Percentiles rank a stretch among this genome's conserved stretches.
These are phyloP conservation scores for Platycheirus albimanus DNA, from an alignment of 2,888 invertebrate species.

Conservation along the genomic window DNA sequence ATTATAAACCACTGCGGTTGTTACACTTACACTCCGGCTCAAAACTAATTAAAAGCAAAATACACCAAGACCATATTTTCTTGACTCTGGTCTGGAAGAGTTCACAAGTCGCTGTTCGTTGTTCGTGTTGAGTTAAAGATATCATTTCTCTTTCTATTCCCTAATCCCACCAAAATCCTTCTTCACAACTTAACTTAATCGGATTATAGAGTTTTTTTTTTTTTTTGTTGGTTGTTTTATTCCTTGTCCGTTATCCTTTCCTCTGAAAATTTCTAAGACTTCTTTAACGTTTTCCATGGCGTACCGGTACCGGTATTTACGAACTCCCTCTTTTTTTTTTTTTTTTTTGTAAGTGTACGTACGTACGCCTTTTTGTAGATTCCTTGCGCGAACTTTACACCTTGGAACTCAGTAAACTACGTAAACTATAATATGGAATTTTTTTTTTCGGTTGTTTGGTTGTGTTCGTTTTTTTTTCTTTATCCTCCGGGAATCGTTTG, in stretches of 20 bases:
- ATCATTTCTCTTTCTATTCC: conserved; percentile 21
- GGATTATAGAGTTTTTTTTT: conserved; percentile 55
- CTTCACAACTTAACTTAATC: conserved; percentile 64
- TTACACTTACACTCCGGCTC: not conserved
- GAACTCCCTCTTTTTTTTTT: conserved; percentile 21
- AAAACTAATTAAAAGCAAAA: conserved; percentile 12
- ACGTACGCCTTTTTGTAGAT: conserved; percentile 39
- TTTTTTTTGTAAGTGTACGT: conserved; percentile 12
- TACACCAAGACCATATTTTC: conserved; percentile 11
- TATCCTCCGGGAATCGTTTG: conserved; percentile 54
- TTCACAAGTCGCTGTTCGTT: not conserved
- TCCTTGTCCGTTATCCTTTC: conserved; percentile 25
- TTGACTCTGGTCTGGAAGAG: not conserved
- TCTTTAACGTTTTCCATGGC: conserved; percentile 22
- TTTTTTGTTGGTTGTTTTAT: no score
- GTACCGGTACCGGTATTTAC: not conserved
- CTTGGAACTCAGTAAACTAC: conserved; percentile 47
- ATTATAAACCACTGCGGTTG: no score
- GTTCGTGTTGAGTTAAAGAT: conserved; percentile 30
- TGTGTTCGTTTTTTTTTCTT: not conserved
- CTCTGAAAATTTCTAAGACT: conserved; percentile 52
- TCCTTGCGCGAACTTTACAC: conserved; percentile 53
- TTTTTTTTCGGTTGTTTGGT: conserved; percentile 12
- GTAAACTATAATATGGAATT: conserved; percentile 32
- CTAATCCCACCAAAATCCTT: conserved; percentile 61